Evolutionary conservation across 1,140 invertebrate species (phyloP).

Genomic region (Onthophagus taurus): DNA sequence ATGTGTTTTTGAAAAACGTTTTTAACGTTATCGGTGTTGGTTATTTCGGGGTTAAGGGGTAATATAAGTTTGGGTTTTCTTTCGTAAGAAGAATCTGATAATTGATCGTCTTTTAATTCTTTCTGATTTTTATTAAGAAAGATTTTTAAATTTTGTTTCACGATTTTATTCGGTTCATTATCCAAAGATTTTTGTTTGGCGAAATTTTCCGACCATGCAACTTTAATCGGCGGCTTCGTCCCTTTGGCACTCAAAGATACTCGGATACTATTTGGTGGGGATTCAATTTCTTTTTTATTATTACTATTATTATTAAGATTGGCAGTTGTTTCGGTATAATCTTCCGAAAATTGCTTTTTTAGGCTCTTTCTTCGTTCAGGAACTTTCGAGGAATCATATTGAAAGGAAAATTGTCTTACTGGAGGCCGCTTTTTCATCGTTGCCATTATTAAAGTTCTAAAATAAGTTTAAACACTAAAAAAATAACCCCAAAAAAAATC

Average conservation of each 20-base stretch:
- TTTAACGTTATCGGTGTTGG: slow-evolving; percentile 16
- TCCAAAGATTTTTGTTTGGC: slow-evolving; percentile 9
- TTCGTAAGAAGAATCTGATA: no score
- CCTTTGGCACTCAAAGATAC: slow-evolving; percentile 22
- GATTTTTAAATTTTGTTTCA: no score
- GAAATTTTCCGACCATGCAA: slow-evolving; percentile 28
- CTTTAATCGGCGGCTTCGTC: slow-evolving; percentile 19
- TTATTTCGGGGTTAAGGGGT: slow-evolving; percentile 18
- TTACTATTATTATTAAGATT: slow-evolving; percentile 10
- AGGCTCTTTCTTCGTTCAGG: slow-evolving; percentile 18
- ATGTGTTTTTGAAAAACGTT: slow-evolving; percentile 29
- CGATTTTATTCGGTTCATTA: slow-evolving; percentile 4
- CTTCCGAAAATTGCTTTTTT: slow-evolving; percentile 32
- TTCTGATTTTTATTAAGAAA: neutral
- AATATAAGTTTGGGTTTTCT: slow-evolving; percentile 25
- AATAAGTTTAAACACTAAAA: neutral
- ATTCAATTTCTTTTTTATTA: no score
- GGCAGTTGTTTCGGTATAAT: slow-evolving; percentile 22
- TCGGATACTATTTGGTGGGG: no score
- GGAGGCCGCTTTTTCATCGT: slow-evolving; percentile 18
- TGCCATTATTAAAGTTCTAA: neutral
- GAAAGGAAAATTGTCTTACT: slow-evolving; percentile 30
- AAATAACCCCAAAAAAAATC: neutral
- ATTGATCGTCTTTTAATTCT: neutral
- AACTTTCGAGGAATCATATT: slow-evolving; percentile 22